Evolutionary conservation across 2,797 vertebrate genomes (phyloP).

Genomic region (Phrynocephalus forsythii): DNA sequence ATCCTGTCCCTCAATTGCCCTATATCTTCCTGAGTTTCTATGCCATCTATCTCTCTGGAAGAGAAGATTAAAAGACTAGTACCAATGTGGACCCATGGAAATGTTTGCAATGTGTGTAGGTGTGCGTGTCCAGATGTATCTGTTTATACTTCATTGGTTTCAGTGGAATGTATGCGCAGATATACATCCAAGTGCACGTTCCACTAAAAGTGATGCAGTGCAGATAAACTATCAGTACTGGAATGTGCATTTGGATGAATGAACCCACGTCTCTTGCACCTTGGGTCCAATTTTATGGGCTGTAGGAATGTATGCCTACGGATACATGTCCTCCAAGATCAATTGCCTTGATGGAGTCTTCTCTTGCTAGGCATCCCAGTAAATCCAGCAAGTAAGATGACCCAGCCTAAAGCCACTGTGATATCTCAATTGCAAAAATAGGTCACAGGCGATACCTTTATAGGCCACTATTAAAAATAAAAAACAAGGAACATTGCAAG

Average conservation of each 20-base stretch:
- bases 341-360: not conserved
- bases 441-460: too few species aligned
- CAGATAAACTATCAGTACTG: not conserved
- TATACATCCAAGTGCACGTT: not conserved
- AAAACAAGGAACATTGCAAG: too few species aligned
- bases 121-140: not conserved
- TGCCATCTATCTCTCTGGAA: not conserved
- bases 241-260: not conserved
- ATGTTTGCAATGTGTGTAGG: not conserved
- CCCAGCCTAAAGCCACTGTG: not conserved
- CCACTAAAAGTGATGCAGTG: not conserved
- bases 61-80: not conserved
- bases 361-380: not conserved
- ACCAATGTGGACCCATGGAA: not conserved
- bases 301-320: not conserved
- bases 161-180: not conserved
- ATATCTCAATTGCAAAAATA: not conserved
- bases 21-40: not conserved
- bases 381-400: not conserved
- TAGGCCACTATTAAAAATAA: too few species aligned
- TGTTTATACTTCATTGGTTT: not conserved
- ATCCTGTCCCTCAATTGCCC: slow-evolving; percentile 8
- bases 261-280: not conserved
- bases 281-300: not conserved
- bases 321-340: not conserved